Conservation (phyloP, 1,140 invertebrate genomes). For the Aphis craccivora region DNA sequence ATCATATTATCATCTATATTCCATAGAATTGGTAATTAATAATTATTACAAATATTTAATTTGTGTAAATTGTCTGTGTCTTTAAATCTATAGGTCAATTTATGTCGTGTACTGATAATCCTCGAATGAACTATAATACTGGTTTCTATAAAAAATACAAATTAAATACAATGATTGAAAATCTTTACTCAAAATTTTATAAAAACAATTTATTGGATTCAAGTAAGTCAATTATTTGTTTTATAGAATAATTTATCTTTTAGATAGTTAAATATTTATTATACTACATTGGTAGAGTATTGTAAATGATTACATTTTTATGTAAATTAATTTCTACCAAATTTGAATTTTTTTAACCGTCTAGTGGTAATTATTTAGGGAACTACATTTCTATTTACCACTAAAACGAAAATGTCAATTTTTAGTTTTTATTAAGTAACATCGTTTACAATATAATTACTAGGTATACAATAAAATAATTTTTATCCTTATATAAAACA, state of each 20-base stretch:
- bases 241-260: neutral
- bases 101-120: neutral
- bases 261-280: no score
- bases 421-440: no score
- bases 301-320: neutral
- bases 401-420: neutral
- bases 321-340: neutral
- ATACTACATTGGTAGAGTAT: no score
- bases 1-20: neutral
- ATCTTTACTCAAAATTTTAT: conserved; percentile 24
- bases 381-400: neutral
- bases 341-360: neutral
- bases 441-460: no score
- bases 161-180: neutral
- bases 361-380: neutral
- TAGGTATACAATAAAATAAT: no score
- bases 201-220: neutral
- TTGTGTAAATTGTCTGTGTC: neutral
- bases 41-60: neutral
- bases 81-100: conserved; percentile 26
- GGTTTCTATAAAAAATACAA: neutral
- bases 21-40: neutral
- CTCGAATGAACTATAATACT: neutral
- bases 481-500: no score
- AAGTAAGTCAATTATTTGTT: neutral